Evolutionary conservation across 2,888 invertebrate species (phyloP).

Genomic region (Sepiola atlantica): DNA sequence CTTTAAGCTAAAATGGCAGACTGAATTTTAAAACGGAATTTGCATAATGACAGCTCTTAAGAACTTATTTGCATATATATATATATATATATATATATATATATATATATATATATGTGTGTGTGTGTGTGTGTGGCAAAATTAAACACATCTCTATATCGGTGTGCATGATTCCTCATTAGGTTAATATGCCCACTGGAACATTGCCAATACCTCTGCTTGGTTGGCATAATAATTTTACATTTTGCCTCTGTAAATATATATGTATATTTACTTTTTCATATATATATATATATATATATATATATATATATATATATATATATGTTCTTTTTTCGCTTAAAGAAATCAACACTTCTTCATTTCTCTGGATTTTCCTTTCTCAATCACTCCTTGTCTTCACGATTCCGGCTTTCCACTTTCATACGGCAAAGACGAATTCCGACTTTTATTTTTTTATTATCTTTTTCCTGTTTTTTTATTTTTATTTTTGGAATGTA

Average conservation of each 20-base stretch:
- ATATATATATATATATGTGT: not conserved
- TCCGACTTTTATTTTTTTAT: not conserved
- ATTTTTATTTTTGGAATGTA: no score
- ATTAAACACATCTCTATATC: no score
- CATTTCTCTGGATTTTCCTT: not conserved
- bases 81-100: not conserved
- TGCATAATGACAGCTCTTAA: slow-evolving; percentile 32
- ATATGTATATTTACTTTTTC: not conserved
- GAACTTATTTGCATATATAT: not conserved
- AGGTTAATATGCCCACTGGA: not conserved
- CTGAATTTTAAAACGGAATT: not conserved
- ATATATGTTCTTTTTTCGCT: not conserved
- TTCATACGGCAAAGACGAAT: not conserved
- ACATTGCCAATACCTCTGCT: not conserved
- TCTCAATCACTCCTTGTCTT: no score
- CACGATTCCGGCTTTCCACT: not conserved
- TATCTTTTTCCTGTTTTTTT: not conserved
- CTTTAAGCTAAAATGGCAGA: not conserved
- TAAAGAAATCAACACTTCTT: not conserved
- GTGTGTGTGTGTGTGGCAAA: not conserved
- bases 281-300: no score
- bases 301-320: not conserved
- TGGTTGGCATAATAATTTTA: not conserved
- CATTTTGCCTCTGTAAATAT: not conserved
- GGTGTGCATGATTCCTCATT: not conserved